Evolutionary conservation across 92 coral and sea anemone genomes (phyloP), one percentile per base, ranked within the genome.

Genomic region (Pocillopora grandis): DNA sequence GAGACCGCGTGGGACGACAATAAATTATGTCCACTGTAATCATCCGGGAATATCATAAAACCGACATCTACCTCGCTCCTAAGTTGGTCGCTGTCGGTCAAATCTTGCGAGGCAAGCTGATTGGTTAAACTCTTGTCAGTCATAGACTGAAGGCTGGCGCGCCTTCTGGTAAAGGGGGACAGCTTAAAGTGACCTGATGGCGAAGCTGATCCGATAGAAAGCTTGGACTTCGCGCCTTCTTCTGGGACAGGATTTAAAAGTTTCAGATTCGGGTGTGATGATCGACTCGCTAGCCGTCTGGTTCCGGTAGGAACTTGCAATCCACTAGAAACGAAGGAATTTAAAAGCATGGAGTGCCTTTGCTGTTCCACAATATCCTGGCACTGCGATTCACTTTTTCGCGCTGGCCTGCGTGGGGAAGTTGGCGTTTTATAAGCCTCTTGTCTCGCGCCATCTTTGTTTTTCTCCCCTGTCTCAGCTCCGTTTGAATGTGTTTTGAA

Each of bases 1-100:
- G 99, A 95, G 12, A 97, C 97, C 5, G 98, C 97, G 21, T 94
- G 97, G 20, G 97, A 90, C 57, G 90, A 82, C 58, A 74, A 58
- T 49, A 90, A 69, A 55, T 95, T 92, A 27, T 89, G 91, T 10
- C 84, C 91, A 65, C 67, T 70, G 72, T 89, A 90, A 42, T 92
- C 93, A 72, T 92, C 95, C 10, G 99, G 95, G 74, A 88, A 97
- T 62, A 92, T 68, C 84, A 87, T 69, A 70, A 91, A 97, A 11
- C 98, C 98, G 33, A 91, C 88, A 9, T 92, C 95, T 23, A 86
- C 76, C 69, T 92, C 99, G 64, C 91, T 71, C 58, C 86, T 82
- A 42, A 86, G 84, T 19, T 75, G 86, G 58, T 60, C 48, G 37
- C 74, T 76, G 79, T 74, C 83, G 60, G 18, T 56, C 60, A 74